A percentile compares a stretch with the other conserved stretches of the same genome.
Conservation (phyloP, 2,888 invertebrate species). For the Oxyscelio sp. region DNA sequence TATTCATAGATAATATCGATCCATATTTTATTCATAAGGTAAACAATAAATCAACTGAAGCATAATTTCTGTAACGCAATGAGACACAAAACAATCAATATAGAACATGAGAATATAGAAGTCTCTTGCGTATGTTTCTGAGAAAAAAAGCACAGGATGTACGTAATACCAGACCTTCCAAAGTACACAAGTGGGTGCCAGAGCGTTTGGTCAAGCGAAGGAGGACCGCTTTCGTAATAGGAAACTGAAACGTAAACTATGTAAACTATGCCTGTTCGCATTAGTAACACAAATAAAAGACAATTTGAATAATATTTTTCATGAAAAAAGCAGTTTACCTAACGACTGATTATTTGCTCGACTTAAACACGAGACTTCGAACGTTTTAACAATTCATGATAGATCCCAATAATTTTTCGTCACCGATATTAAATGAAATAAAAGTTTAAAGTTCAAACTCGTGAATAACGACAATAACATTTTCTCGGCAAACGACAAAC, state of each 20-base stretch:
- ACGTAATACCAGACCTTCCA: slow-evolving; percentile 60
- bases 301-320: slow-evolving; percentile 58
- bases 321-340: slow-evolving; percentile 3
- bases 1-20: too few relatives aligned
- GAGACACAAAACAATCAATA: too few relatives aligned
- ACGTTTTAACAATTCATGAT: too few relatives aligned
- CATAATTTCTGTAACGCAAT: too few relatives aligned
- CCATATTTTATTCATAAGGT: too few relatives aligned
- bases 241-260: slow-evolving; percentile 56
- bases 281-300: slow-evolving; percentile 47
- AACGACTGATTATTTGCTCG: slow-evolving; percentile 15
- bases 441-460: not conserved
- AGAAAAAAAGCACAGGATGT: slow-evolving; percentile 48
- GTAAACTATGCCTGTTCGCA: slow-evolving; percentile 26
- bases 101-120: too few relatives aligned
- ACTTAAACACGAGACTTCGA: too few relatives aligned
- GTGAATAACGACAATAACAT: slow-evolving; percentile 12
- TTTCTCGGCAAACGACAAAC: not conserved
- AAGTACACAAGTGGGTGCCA: slow-evolving; percentile 45
- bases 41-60: too few relatives aligned
- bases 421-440: slow-evolving; percentile 2
- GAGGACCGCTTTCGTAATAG: slow-evolving; percentile 72
- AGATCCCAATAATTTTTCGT: slow-evolving; percentile 7
- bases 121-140: too few relatives aligned
- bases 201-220: slow-evolving; percentile 63